Evolutionary conservation across 2,113 vertebrate genomes (phyloP), one percentile per base, ranked within the genome.

Genomic region (Poeciliopsis retropinna): DNA sequence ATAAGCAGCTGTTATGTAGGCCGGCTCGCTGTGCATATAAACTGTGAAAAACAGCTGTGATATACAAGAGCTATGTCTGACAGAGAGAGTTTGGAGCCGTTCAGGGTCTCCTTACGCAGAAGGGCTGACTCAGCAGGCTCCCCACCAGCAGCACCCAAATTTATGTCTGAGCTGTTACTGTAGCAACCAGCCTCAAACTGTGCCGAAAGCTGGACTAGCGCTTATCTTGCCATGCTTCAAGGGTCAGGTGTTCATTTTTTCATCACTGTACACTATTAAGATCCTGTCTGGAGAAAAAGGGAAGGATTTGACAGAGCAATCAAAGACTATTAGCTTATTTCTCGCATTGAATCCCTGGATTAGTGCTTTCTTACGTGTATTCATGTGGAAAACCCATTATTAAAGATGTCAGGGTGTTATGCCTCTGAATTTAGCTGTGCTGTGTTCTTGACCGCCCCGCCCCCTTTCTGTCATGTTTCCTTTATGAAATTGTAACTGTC

Each of bases 121-220:
- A 86, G 63, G 70, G 41, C 90, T 87, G 89, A 92, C 84, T 91
- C 88, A 87, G 89, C 87, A 88, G 17, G 66, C 70, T 76, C 73
- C 54, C 74, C 67, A 70, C 67, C 54, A 73, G 63, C 79, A 72
- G 68, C 86, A 70, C 80, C 80, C 74, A 85, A 77, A 88, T 80
- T 85, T 82, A 84, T 79, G 79, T 89, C 85, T 76, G 76, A 79
- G 67, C 44, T 51, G 89, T 91, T 89, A 60, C 89, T 60, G 86
- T 91, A 67, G 87, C 85, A 91, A 92, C 89, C 61, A 44, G 75
- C 63, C 60, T 67, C 65, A 79, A 82, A 80, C 81, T 80, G 34
- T 2, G 28, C 75, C 1, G 75, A 81, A 75, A 74, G 75, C 82
- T 64, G 0, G 31, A 70, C 67, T 72, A 39, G 54, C 64, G 83